These are phyloP conservation scores for Belonocnema kinseyi DNA, from an alignment of 1,140 invertebrate species.

Conservation along the genomic window DNA sequence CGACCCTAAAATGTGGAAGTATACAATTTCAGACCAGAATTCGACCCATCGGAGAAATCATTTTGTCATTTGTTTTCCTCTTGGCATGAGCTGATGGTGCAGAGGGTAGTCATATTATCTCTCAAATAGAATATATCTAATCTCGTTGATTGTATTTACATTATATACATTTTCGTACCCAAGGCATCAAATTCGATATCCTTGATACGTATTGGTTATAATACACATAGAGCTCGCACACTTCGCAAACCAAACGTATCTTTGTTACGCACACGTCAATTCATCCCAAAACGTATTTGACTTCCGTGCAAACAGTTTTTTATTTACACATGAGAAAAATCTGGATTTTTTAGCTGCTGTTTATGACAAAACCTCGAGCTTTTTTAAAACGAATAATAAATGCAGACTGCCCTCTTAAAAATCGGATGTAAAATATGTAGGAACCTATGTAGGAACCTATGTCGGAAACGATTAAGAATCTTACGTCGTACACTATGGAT, in stretches of 20 bases:
- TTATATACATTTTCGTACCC: conserved; percentile 22
- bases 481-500: no score
- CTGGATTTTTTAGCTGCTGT: background rate
- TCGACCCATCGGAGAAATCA: background rate
- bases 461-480: no score
- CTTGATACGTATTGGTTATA: conserved; percentile 5
- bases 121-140: conserved; percentile 32
- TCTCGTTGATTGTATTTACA: conserved; percentile 28
- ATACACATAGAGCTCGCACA: conserved; percentile 12
- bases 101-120: conserved; percentile 22
- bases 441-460: no score
- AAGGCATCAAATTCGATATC: conserved; percentile 18
- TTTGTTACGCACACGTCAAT: background rate
- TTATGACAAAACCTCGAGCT: background rate
- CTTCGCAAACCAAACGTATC: background rate
- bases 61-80: conserved; percentile 14
- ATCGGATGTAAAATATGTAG: no score
- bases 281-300: conserved; percentile 1
- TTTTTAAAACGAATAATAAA: background rate
- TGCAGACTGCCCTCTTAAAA: no score
- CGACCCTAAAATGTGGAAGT: background rate
- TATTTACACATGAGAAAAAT: background rate
- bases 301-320: conserved; percentile 3
- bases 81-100: background rate
- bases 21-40: conserved; percentile 9